A percentile compares a stretch with the other conserved stretches of the same genome.
phyloP scores from a whole-genome alignment of 2,888 invertebrate species.

The Drosophila prolongata region DNA sequence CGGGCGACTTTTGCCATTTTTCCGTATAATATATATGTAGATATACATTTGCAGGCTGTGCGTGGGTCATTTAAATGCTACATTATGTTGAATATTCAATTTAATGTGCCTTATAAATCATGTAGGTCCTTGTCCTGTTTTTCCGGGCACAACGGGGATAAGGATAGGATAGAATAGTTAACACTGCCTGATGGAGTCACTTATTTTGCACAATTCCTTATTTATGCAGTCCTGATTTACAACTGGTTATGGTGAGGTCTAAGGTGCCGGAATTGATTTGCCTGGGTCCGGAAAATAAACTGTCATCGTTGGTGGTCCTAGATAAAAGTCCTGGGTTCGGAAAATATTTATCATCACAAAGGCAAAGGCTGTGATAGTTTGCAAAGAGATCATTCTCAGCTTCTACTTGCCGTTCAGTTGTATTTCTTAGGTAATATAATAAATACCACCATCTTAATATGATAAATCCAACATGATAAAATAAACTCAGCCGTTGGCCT shows the following conservation, averaged over 20 bases:
- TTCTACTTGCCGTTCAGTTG: too few relatives aligned
- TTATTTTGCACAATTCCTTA: conserved; percentile 1
- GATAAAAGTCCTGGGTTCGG: not conserved
- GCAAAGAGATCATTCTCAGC: not conserved
- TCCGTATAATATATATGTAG: conserved; percentile 3
- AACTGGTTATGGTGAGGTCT: not conserved
- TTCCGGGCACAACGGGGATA: not conserved
- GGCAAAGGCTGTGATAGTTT: not conserved
- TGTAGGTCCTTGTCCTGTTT: conserved; percentile 60
- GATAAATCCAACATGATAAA: too few relatives aligned
- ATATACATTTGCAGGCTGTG: conserved; percentile 35
- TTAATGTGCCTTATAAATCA: conserved; percentile 77
- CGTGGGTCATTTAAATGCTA: conserved; percentile 73
- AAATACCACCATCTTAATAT: too few relatives aligned
- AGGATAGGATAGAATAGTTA: conserved; percentile 2
- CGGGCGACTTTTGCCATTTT: conserved; percentile 11
- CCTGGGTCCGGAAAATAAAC: conserved; percentile 1
- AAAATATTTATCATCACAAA: not conserved
- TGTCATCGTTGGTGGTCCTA: conserved; percentile 3
- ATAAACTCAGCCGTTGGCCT: too few relatives aligned
- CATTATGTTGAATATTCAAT: conserved; percentile 78
- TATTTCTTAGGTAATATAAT: too few relatives aligned
- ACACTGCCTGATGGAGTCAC: conserved; percentile 3
- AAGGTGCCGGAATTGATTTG: conserved; percentile 5
- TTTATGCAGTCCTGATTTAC: conserved; percentile 4